phyloP scores from a whole-genome alignment of 2,888 invertebrate genomes.

The Diaphora mendica region DNA sequence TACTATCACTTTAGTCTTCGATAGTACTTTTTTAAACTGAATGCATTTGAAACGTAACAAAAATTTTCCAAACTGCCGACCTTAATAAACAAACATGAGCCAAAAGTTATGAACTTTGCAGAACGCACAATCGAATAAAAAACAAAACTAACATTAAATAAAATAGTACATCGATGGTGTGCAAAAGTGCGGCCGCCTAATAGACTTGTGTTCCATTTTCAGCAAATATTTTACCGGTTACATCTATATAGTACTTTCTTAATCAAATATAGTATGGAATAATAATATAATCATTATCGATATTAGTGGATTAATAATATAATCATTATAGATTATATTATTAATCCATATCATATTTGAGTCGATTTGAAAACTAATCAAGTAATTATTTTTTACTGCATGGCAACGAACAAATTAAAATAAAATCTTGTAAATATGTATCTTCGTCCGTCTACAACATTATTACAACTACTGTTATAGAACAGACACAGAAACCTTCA shows the following conservation, averaged over 20 bases:
- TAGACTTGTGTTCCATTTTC: too few species aligned
- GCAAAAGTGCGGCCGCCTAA: neutral
- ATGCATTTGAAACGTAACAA: slow-evolving; percentile 29
- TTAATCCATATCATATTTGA: neutral
- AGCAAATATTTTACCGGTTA: too few species aligned
- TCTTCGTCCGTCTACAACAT: neutral
- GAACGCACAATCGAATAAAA: neutral
- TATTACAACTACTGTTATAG: neutral
- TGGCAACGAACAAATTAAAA: neutral
- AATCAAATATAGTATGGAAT: neutral
- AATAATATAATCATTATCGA: neutral
- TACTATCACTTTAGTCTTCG: slow-evolving; percentile 25
- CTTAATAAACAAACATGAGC: neutral
- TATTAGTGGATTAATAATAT: neutral
- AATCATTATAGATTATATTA: neutral
- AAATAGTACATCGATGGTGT: neutral
- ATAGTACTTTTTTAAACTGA: slow-evolving; percentile 28
- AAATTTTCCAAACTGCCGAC: slow-evolving; percentile 12
- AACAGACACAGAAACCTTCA: neutral
- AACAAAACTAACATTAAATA: neutral
- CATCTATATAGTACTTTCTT: too few species aligned
- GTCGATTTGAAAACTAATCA: neutral
- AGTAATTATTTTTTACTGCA: too few species aligned
- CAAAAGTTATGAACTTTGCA: slow-evolving; percentile 1
- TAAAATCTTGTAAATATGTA: neutral